These are phyloP conservation scores for Galagoides demidoff DNA, from an alignment of 2,797 vertebrate species.

Conservation along the genomic window DNA sequence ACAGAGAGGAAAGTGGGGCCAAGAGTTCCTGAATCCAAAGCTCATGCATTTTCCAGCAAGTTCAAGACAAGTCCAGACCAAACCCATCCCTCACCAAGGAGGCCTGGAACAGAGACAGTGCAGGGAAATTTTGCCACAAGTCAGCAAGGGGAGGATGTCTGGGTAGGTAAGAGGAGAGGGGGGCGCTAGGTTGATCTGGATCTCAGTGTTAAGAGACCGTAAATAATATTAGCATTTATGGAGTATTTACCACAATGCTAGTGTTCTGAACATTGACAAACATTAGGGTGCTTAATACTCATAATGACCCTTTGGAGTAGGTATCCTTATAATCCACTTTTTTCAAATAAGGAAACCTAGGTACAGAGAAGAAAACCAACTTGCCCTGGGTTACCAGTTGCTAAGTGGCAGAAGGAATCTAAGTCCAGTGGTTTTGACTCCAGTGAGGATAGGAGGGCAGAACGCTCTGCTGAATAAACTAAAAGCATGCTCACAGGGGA, in stretches of 20 bases:
- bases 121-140: not conserved
- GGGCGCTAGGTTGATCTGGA: not conserved
- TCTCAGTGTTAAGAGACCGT: not conserved
- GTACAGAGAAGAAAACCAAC: not conserved
- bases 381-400: not conserved
- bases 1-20: not conserved
- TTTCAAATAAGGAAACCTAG: constrained; percentile 5
- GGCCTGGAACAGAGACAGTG: too few species aligned
- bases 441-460: not conserved
- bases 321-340: not conserved
- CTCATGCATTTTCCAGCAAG: not conserved
- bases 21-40: not conserved
- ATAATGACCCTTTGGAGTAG: not conserved
- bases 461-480: not conserved
- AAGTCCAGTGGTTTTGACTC: not conserved
- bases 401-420: not conserved
- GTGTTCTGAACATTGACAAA: not conserved
- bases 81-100: not conserved
- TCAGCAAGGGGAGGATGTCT: not conserved
- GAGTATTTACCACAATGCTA: not conserved
- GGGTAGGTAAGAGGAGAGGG: too few species aligned
- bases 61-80: not conserved
- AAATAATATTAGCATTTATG: too few species aligned
- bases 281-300: not conserved
- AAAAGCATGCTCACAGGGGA: not conserved